Evolutionary conservation across 1,140 invertebrate species (phyloP), one percentile per base, ranked within the genome.

Genomic region (Oryctes rhinoceros): DNA sequence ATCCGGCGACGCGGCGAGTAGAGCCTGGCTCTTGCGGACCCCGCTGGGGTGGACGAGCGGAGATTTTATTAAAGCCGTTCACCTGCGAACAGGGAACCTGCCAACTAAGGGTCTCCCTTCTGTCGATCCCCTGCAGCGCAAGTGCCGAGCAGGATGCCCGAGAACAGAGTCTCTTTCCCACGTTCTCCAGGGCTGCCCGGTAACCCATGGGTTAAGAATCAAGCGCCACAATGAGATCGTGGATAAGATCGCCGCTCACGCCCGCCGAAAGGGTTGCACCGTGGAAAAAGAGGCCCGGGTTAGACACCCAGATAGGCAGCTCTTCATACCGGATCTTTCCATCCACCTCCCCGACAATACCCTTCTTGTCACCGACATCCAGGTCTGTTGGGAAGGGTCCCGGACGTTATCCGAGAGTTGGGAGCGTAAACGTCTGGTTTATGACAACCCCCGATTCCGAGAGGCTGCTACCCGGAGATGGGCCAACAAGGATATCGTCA

Each of bases 331-430:
- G 0, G 79, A 82, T 35, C n/a, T 82, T n/a, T 77, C 48, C 13
- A 53, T 82, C 13, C 79, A 80, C 48, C 47, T 49, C 6, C 76
- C 76, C 13, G 39, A 44, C 18, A 20, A 76, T 62, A 13, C 0
- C 1, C 5, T 77, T 0, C 47, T 79, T 3, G 48, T 82, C 0
- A 39, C 30, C 20, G 81, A 82, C 24, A 75, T 82, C 13, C 80
- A 81, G 76, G 80, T 84, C 1, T 80, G 76, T 18, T 84, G 80
- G 83, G 83, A 84, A 44, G 79, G 76, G 9, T 11, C 39, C 10
- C 47, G 20, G 20, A 11, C 37, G 7, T 44, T 83, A 24, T 15
- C 15, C 0, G 48, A 67, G 5, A 37, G 15, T 15, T 81, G 76
- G 44, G 39, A 79, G 1, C 37, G 3, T 5, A 84, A 84, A 62